Evolutionary conservation across 1,140 invertebrate genomes (phyloP), one percentile per base, ranked within the genome.

Genomic region (Aporrectodea caliginosa): DNA sequence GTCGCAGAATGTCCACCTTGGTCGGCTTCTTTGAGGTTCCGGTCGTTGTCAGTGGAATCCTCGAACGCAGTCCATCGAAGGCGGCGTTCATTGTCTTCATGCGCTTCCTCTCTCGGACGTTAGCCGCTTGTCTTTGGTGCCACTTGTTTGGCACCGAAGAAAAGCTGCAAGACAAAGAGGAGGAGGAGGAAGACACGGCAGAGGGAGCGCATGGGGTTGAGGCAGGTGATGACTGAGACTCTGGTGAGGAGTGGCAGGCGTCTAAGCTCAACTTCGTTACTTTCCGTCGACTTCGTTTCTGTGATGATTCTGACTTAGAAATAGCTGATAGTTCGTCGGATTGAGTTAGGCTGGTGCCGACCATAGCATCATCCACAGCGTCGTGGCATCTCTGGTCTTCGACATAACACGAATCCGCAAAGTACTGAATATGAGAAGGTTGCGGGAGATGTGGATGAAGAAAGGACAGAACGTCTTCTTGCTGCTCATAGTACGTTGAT

Each of bases 1-100:
- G 87, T 84, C 95, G 93, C 0, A 98, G 89, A 0, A 96, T 98
- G 88, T 98, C 96, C 31, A 96, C 90, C 85, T 90, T 88, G 16
- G 87, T 87, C 74, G 88, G 80, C 75, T 97, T 91, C 86, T 99
- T 99, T 87, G 43, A 58, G 6, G 43, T 22, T 22, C 6, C 22
- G 6, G 43, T 58, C 43, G 43, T 58, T 22, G 43, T 58, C 43
- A 58, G 43, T 22, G 87, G 87, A 33, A 88, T 85, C 68, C 85
- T 84, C 27, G 82, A 81, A 68, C 87, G 73, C n/a, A 88, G 76
- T 68, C 83, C 83, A 33, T 88, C 88, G 80, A 88, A 88, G 0
- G 88, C 88, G 43, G 87, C 86, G 75, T 88, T 88, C 35, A 88
- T 88, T 12, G 86, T 88, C 76, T 87, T 86, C 88, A 88, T 88